phyloP scores from a whole-genome alignment of 1,140 invertebrate genomes.

The Trissolcus basalis region DNA sequence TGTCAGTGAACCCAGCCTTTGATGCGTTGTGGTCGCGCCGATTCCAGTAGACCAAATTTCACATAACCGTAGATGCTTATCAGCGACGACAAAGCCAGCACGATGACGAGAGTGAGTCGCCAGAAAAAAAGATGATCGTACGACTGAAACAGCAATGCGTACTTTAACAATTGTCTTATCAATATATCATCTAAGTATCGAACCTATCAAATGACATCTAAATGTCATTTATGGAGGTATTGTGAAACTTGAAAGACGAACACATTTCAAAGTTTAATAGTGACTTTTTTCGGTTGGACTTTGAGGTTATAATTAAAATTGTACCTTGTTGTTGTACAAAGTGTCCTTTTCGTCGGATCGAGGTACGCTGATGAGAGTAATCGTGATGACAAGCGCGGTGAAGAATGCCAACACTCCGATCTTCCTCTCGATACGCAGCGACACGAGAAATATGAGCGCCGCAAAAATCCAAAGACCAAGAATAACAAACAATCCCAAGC shows the following conservation, averaged over 20 bases:
- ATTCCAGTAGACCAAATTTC: conserved; percentile 75
- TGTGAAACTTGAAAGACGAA: not conserved
- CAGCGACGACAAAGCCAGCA: conserved; percentile 74
- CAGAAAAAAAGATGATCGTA: conserved; percentile 79
- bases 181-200: no score
- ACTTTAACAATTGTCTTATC: not conserved
- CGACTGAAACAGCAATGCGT: conserved; percentile 72
- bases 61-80: conserved; percentile 75
- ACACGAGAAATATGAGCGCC: conserved; percentile 77
- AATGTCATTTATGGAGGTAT: no score
- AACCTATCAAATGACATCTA: no score
- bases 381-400: conserved; percentile 74
- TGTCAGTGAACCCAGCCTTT: conserved; percentile 70
- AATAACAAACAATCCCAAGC: conserved; percentile 78
- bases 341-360: conserved; percentile 68
- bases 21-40: conserved; percentile 70
- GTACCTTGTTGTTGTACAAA: conserved; percentile 67
- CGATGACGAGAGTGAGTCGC: conserved; percentile 73
- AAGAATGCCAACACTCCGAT: conserved; percentile 75
- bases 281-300: not conserved
- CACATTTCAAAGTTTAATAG: not conserved
- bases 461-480: conserved; percentile 77
- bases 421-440: conserved; percentile 77
- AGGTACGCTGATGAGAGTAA: conserved; percentile 77
- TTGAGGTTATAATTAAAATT: conserved; percentile 36